Evolutionary conservation across 2,113 vertebrate species (phyloP).

Genomic region (Phylloscopus whistleri): DNA sequence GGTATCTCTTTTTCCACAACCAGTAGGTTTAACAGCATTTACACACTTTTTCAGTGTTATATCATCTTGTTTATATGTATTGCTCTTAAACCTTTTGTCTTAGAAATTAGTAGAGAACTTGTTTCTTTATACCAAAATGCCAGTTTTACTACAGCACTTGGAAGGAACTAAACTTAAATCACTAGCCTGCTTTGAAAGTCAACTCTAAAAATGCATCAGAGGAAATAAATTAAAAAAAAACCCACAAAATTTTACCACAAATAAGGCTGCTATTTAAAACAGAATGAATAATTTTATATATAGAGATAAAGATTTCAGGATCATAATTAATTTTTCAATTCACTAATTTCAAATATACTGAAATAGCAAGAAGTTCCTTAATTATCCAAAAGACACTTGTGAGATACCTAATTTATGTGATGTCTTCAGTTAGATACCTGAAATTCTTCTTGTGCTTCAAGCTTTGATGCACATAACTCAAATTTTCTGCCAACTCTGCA

Average conservation of each 20-base stretch:
- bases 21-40: background rate
- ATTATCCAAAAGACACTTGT: background rate
- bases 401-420: background rate
- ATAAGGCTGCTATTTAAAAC: background rate
- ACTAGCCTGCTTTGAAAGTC: background rate
- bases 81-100: background rate
- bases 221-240: background rate
- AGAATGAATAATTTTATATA: background rate
- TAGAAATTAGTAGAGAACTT: background rate
- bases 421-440: background rate
- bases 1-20: background rate
- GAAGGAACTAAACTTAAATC: background rate
- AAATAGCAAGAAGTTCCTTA: background rate
- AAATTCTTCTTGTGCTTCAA: background rate
- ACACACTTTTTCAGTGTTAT: background rate
- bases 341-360: background rate
- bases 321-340: background rate
- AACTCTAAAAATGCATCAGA: background rate
- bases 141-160: background rate
- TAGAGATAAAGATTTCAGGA: background rate
- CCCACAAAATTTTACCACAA: background rate
- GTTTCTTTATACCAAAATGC: background rate
- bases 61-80: background rate
- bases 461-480: background rate
- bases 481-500: background rate